phyloP scores from a whole-genome alignment of 2,113 vertebrate species.

The Campylomormyrus tamandua region DNA sequence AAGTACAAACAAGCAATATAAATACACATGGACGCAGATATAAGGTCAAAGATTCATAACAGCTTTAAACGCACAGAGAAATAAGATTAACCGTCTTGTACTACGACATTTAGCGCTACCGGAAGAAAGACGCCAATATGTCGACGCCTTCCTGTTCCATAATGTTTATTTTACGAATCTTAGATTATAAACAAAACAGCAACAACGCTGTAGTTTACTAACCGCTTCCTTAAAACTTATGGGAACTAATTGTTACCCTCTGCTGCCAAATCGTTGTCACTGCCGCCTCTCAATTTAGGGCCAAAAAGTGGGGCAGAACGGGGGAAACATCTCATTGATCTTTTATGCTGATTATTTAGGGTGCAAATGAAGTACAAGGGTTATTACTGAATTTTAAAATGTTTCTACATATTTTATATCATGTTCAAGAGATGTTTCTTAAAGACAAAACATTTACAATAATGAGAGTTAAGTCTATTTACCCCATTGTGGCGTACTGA shows the following conservation, averaged over 20 bases:
- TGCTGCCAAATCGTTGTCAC: neutral
- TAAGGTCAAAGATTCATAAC: neutral
- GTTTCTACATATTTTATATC: neutral
- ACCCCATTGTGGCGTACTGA: neutral
- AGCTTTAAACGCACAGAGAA: neutral
- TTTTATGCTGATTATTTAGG: neutral
- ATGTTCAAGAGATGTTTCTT: neutral
- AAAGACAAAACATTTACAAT: neutral
- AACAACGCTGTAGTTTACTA: neutral
- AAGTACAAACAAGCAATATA: conserved; percentile 6
- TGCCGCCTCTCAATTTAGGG: neutral
- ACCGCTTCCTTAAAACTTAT: neutral
- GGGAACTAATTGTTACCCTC: neutral
- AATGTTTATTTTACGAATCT: neutral
- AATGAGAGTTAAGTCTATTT: neutral
- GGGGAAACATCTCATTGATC: neutral
- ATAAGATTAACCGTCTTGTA: neutral
- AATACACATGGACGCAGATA: neutral
- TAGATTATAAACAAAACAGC: neutral
- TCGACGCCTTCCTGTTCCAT: neutral
- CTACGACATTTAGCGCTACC: neutral
- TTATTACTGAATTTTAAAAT: neutral
- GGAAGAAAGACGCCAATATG: neutral
- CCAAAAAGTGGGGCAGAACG: neutral
- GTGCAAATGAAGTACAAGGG: neutral